These are phyloP conservation scores for Phoxinus phoxinus DNA, from an alignment of 2,113 vertebrate species.

Conservation along the genomic window DNA sequence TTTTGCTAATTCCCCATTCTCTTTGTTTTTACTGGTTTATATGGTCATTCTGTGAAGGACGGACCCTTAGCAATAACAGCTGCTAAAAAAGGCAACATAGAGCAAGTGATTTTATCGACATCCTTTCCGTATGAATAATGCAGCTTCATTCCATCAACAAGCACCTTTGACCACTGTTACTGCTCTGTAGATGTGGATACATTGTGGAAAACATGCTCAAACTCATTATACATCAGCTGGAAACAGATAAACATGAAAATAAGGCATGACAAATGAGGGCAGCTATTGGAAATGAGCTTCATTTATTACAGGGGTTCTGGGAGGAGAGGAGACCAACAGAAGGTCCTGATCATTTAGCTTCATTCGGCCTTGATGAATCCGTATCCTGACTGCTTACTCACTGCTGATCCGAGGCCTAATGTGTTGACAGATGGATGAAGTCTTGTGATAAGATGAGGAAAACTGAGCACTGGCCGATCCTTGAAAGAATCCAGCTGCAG, in stretches of 20 bases:
- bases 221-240: constrained; percentile 11
- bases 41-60: neutral
- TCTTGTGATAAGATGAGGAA: neutral
- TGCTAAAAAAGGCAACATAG: constrained; percentile 9
- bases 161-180: neutral
- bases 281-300: constrained; percentile 4
- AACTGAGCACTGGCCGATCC: neutral
- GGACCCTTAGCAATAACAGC: neutral
- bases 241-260: constrained; percentile 26
- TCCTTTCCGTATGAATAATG: neutral
- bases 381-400: neutral
- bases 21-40: neutral
- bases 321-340: neutral
- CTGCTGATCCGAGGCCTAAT: neutral
- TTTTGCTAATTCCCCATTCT: neutral
- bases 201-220: neutral
- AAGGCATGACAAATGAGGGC: constrained; percentile 11
- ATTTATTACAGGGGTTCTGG: neutral
- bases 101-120: neutral
- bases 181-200: neutral
- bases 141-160: neutral
- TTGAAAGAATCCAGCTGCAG: neutral
- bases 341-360: neutral
- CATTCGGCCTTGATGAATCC: neutral
- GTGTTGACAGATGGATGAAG: constrained; percentile 17